Evolutionary conservation across 2,113 vertebrate species (phyloP).

Genomic region (Amphiprion ocellaris): DNA sequence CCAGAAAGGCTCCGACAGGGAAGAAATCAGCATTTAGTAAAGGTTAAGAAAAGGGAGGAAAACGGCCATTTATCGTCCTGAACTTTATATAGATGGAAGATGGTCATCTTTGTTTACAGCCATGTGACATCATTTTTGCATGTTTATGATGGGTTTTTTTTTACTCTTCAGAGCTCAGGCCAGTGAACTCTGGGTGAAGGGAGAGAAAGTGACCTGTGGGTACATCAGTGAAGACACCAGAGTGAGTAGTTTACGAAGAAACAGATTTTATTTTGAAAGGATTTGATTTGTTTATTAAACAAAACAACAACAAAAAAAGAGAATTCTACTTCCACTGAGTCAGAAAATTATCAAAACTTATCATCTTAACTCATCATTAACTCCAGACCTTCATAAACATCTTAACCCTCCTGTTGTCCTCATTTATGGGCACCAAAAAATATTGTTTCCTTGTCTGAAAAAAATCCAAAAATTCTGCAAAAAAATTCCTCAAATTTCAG

Average conservation of each 20-base stretch:
- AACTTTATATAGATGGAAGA: neutral
- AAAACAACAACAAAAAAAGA: no score
- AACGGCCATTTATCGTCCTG: neutral
- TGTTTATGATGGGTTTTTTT: neutral
- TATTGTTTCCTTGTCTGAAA: no score
- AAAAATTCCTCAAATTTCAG: no score
- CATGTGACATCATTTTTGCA: neutral
- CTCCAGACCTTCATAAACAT: no score
- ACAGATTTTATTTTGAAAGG: no score
- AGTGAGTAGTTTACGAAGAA: slow-evolving; percentile 79
- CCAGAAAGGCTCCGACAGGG: neutral
- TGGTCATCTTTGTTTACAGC: neutral
- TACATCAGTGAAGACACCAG: slow-evolving; percentile 97
- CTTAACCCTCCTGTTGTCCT: no score
- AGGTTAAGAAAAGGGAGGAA: neutral
- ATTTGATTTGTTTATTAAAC: no score
- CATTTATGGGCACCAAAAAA: no score
- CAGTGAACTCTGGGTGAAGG: slow-evolving; percentile 98
- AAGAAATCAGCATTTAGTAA: neutral
- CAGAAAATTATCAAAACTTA: no score
- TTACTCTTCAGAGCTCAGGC: slow-evolving; percentile 90
- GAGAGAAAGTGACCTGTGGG: slow-evolving; percentile 98
- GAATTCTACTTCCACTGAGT: no score
- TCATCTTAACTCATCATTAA: no score
- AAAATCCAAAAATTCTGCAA: no score